These are phyloP conservation scores for Pemphredon lugubris DNA, from an alignment of 2,888 invertebrate genomes.

Conservation along the genomic window DNA sequence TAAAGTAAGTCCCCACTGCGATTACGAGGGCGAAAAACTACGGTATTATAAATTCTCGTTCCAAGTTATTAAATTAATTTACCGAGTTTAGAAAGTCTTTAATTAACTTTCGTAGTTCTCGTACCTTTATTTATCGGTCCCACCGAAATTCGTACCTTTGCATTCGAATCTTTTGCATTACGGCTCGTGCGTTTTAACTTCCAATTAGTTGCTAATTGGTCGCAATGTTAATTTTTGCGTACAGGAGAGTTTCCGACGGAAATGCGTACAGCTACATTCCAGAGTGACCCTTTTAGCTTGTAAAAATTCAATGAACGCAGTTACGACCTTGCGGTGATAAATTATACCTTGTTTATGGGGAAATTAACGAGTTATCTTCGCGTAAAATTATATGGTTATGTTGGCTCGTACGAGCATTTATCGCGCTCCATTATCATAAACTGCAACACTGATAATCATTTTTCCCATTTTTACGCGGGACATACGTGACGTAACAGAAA, in stretches of 20 bases:
- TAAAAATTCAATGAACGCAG: neutral
- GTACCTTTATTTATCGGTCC: slow-evolving; percentile 7
- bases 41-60: slow-evolving; percentile 10
- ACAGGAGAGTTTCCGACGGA: no score
- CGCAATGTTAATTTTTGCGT: neutral
- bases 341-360: slow-evolving; percentile 14
- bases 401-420: neutral
- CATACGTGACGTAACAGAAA: no score
- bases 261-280: no score
- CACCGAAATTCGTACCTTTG: neutral
- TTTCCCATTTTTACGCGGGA: no score
- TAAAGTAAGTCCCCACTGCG: neutral
- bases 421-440: neutral
- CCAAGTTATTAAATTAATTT: slow-evolving; percentile 17
- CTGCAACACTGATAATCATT: no score
- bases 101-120: slow-evolving; percentile 2
- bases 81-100: neutral
- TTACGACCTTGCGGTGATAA: slow-evolving; percentile 9
- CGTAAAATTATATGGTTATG: neutral
- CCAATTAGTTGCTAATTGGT: neutral
- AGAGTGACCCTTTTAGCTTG: no score
- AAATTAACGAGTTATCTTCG: slow-evolving; percentile 13
- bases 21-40: neutral
- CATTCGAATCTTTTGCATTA: neutral
- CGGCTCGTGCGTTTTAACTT: slow-evolving; percentile 6